phyloP scores from a whole-genome alignment of 2,113 vertebrate species.

The Vimba vimba region DNA sequence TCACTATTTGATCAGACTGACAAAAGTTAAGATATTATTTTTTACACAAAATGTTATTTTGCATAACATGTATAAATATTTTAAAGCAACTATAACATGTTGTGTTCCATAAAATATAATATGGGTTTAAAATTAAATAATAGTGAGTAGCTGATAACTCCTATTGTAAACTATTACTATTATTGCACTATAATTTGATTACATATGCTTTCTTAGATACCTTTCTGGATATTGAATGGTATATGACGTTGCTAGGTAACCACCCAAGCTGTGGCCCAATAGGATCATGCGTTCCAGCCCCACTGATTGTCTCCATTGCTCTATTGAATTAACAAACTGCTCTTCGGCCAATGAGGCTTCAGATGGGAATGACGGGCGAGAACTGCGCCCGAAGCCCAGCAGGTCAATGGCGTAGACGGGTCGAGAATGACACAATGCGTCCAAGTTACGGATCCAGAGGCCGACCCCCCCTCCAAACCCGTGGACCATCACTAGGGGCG shows the following conservation, averaged over 20 bases:
- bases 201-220: constrained; percentile 59
- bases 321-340: constrained; percentile 84
- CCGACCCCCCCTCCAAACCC: constrained; percentile 90
- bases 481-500: constrained; percentile 89
- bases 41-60: not conserved
- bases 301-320: constrained; percentile 82
- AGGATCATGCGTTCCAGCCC: constrained; percentile 84
- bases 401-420: constrained; percentile 84
- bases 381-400: constrained; percentile 88
- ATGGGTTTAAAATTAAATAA: not conserved
- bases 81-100: not conserved
- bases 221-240: constrained; percentile 84
- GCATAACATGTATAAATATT: not conserved
- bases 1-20: not conserved
- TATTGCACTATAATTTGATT: not conserved
- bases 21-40: not conserved
- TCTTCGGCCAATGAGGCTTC: constrained; percentile 83
- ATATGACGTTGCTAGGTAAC: constrained; percentile 83
- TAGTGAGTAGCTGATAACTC: not conserved
- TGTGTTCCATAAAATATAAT: not conserved
- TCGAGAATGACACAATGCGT: constrained; percentile 76
- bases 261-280: constrained; percentile 83
- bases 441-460: constrained; percentile 88
- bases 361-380: constrained; percentile 80
- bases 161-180: constrained; percentile 18